Conservation (phyloP, 2,888 invertebrate genomes). For the Invenusta paracnida region DNA sequence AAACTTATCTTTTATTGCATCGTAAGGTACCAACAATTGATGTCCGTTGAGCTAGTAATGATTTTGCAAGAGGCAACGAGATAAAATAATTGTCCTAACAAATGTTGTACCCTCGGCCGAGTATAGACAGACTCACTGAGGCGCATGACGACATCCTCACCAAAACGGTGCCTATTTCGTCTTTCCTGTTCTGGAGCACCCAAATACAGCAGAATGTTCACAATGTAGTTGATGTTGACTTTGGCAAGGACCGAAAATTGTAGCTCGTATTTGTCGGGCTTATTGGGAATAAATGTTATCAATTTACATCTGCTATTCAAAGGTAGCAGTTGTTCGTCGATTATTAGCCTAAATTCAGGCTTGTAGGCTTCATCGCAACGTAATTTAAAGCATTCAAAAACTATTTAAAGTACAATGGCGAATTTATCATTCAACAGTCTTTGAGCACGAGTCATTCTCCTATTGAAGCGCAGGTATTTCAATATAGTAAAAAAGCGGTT, state of each 20-base stretch:
- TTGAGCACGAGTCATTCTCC: not conserved
- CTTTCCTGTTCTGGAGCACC: not conserved
- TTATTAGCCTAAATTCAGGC: not conserved
- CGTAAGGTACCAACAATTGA: not conserved
- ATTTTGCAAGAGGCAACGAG: constrained; percentile 18
- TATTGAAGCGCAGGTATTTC: not conserved
- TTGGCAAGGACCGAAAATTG: not conserved
- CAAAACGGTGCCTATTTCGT: not conserved
- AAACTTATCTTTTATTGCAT: constrained; percentile 4
- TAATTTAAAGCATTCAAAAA: not conserved
- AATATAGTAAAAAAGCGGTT: not conserved
- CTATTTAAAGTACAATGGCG: not conserved
- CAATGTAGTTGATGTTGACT: constrained; percentile 6
- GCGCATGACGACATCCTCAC: constrained; percentile 1
- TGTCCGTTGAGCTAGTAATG: constrained; percentile 16
- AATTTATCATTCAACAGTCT: not conserved
- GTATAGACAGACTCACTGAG: constrained; percentile 23
- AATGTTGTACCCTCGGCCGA: not conserved
- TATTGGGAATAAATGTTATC: not conserved
- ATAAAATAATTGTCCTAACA: not conserved
- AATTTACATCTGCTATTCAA: constrained; percentile 10
- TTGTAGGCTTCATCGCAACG: not conserved
- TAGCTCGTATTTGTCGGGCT: not conserved
- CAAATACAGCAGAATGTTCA: constrained; percentile 14
- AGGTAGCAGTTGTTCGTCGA: not conserved